Percentiles rank a stretch among this genome's conserved stretches.
Evolutionary conservation across 1,140 invertebrate species (phyloP).

Genomic region (Nymphalis io): DNA sequence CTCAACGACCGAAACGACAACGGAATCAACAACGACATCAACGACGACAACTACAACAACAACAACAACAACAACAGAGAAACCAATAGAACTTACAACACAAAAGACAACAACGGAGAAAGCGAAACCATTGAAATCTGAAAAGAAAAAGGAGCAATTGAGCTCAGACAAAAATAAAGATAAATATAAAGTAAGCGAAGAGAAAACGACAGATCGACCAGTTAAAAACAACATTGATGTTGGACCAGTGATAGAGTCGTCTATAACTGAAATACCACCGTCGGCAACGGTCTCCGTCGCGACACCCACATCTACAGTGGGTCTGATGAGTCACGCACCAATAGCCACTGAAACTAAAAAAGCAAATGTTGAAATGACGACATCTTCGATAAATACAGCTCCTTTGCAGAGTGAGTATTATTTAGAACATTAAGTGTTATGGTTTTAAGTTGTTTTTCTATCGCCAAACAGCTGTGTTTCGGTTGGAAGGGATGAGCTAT

Average conservation of each 20-base stretch:
- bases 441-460: not conserved
- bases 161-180: conserved; percentile 57
- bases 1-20: conserved; percentile 48
- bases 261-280: conserved; percentile 55
- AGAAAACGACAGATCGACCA: conserved; percentile 40
- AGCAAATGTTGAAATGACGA: conserved; percentile 40
- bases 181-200: conserved; percentile 53
- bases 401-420: conserved; percentile 58
- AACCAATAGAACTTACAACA: conserved; percentile 46
- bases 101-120: conserved; percentile 53
- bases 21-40: conserved; percentile 40
- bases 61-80: conserved; percentile 47
- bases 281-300: conserved; percentile 55
- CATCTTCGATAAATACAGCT: conserved; percentile 68
- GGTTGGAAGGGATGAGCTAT: too few species aligned
- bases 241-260: conserved; percentile 54
- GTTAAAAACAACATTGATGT: conserved; percentile 45
- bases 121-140: conserved; percentile 51
- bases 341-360: conserved; percentile 36
- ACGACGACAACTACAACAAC: conserved; percentile 42
- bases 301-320: conserved; percentile 67
- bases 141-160: conserved; percentile 67
- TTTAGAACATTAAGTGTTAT: not conserved
- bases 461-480: too few species aligned
- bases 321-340: conserved; percentile 49